A percentile compares a stretch with the other conserved stretches of the same genome.
Conservation (phyloP, 2,113 vertebrate species). For the Parus major region DNA sequence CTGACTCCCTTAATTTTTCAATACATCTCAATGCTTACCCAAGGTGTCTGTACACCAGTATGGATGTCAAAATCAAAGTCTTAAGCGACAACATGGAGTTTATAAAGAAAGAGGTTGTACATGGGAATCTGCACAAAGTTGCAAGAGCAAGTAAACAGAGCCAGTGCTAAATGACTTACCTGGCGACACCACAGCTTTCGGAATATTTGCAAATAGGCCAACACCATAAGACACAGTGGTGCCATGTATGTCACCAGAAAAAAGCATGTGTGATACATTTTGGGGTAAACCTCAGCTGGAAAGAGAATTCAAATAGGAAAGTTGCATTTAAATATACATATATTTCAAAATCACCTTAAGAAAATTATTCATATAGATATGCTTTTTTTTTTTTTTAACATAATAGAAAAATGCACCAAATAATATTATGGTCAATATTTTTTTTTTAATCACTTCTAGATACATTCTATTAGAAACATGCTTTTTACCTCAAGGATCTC, state of each 20-base stretch:
- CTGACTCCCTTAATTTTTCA: background rate
- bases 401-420: background rate
- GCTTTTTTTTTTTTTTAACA: background rate
- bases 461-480: background rate
- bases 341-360: background rate
- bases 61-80: background rate
- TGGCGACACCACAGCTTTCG: constrained; percentile 96
- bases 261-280: constrained; percentile 94
- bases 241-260: constrained; percentile 95
- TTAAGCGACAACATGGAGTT: background rate
- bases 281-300: constrained; percentile 91
- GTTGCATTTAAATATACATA: background rate
- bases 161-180: constrained; percentile 70
- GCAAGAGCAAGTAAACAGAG: background rate
- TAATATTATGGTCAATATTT: background rate
- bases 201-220: constrained; percentile 97
- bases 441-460: background rate
- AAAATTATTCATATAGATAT: background rate
- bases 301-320: constrained; percentile 58
- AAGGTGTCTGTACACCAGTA: background rate
- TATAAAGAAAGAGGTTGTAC: background rate
- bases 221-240: constrained; percentile 93
- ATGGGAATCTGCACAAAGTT: background rate
- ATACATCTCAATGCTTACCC: background rate
- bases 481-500: background rate